These are phyloP conservation scores for Poeciliopsis turneri DNA, from an alignment of 2,797 vertebrate genomes.

Conservation along the genomic window DNA sequence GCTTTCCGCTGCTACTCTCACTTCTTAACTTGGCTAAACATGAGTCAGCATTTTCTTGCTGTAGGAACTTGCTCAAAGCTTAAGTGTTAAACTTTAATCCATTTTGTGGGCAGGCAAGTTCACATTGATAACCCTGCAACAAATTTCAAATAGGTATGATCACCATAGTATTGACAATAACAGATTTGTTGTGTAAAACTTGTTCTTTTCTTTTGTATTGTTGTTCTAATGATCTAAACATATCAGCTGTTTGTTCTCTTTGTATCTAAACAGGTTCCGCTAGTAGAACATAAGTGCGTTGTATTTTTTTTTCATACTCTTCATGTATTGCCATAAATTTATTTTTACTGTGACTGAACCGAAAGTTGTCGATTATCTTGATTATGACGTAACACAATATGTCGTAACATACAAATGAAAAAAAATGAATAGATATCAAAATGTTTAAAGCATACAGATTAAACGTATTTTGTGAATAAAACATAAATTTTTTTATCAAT, in stretches of 20 bases:
- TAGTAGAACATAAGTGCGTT: not conserved
- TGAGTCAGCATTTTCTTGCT: constrained; percentile 70
- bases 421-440: not conserved
- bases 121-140: not conserved
- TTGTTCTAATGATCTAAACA: not conserved
- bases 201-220: not conserved
- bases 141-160: not conserved
- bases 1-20: not conserved
- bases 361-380: not conserved
- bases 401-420: not conserved
- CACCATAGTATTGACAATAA: not conserved
- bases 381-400: not conserved
- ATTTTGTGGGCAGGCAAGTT: not conserved
- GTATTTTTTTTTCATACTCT: not conserved
- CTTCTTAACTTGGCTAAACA: constrained; percentile 54
- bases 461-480: not conserved
- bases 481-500: not conserved
- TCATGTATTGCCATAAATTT: not conserved
- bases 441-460: not conserved
- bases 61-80: constrained; percentile 30
- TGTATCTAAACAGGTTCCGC: not conserved
- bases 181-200: not conserved
- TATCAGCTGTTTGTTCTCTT: not conserved
- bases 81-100: not conserved
- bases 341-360: not conserved